A percentile compares a stretch with the other conserved stretches of the same genome.
These are phyloP conservation scores for Xanthorhoe spadicearia DNA, from an alignment of 2,888 invertebrate species.

Conservation along the genomic window DNA sequence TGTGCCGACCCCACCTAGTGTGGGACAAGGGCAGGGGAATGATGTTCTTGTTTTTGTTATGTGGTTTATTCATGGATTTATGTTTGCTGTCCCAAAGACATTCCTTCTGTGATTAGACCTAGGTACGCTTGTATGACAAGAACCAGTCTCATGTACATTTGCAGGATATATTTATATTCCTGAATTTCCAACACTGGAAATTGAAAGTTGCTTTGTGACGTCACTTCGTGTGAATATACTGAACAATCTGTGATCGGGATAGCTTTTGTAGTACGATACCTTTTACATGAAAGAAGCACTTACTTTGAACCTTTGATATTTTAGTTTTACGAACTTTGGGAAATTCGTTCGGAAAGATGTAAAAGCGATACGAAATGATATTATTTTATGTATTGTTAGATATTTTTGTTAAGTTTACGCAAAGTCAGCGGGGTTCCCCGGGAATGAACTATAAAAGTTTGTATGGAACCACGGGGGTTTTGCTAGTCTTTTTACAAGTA, in stretches of 20 bases:
- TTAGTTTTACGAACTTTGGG: constrained; percentile 1
- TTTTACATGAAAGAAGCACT: constrained; percentile 19
- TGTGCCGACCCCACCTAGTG: too few species aligned
- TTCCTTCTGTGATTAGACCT: background rate
- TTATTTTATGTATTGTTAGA: background rate
- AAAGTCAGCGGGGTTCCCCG: background rate
- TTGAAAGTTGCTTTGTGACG: constrained; percentile 17
- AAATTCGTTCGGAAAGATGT: background rate
- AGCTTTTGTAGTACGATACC: constrained; percentile 12
- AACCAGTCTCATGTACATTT: constrained; percentile 3
- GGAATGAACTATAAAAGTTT: background rate
- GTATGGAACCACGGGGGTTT: too few species aligned
- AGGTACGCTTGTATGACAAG: background rate
- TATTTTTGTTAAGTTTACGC: background rate
- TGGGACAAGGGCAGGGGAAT: too few species aligned
- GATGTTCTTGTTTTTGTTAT: too few species aligned
- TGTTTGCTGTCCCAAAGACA: too few species aligned
- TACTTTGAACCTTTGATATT: constrained; percentile 8
- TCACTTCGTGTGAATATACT: background rate
- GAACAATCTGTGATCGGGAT: background rate
- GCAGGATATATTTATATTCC: background rate
- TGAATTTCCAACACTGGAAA: constrained; percentile 6
- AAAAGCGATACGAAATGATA: background rate
- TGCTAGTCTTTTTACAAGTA: too few species aligned
- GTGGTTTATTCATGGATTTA: background rate